Evolutionary conservation across 2,113 vertebrate species (phyloP), one percentile per base, ranked within the genome.

Genomic region (Aldabrachelys gigantea): DNA sequence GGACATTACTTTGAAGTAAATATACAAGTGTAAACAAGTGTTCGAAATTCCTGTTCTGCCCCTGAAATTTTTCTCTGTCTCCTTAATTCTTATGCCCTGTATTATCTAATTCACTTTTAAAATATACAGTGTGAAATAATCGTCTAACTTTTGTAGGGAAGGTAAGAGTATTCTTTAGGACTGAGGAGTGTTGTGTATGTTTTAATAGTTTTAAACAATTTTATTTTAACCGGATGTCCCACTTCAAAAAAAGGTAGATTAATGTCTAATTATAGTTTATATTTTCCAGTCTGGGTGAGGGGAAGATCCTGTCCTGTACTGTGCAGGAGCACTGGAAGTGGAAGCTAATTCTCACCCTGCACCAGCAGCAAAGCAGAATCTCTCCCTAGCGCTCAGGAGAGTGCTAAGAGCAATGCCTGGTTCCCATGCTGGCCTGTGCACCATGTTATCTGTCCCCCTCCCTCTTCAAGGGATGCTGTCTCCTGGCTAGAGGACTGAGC

Each of bases 1-100:
- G 90, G 81, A n/a, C 31, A 1, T 88, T 86, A 89, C n/a, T 54
- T 83, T 31, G 44, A 92, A 52, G 41, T 84, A 89, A 95, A 92
- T 0, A 3, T 85, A 72, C 85, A 85, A 5, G 31, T 92, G 87
- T 85, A 93, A 87, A 93, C 29, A 89, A 86, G 82, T 72, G 53
- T 29, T 72, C 49, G 22, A 90, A 75, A 84, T 62, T 80, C 21
- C 8, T 29, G 6, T 2, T 88, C 25, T 31, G 59, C 27, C 49
- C 41, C 54, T 56, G 88, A n/a, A 69, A 50, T n/a, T 10, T 38
- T 81, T 91, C 69, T 3, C 91, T 62, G 65, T 29, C 17, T 6
- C 2, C 19, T 53, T 82, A 65, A 92, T 76, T 94, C 3, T 41
- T 88, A 85, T 2, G 52, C 5, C 31, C 4, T 69, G 2, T 62